phyloP scores from a whole-genome alignment of 2,888 invertebrate species.

The Drosophila melanosoma region DNA sequence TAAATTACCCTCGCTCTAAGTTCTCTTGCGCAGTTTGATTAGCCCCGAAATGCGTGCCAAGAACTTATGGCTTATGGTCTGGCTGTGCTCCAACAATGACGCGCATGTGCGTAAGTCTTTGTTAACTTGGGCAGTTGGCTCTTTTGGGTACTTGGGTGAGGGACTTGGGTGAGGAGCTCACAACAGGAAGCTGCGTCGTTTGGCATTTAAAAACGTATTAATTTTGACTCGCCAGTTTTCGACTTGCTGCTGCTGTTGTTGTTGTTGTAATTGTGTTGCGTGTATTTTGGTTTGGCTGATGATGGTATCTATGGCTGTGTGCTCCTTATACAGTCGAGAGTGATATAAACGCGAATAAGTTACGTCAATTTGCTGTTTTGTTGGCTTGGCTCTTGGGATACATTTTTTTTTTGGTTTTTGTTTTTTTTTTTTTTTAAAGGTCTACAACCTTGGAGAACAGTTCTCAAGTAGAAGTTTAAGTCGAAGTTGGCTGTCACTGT shows the following conservation, averaged over 20 bases:
- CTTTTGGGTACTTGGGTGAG: constrained; percentile 3
- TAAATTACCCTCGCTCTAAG: constrained; percentile 32
- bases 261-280: constrained; percentile 27
- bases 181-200: constrained; percentile 78
- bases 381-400: constrained; percentile 43
- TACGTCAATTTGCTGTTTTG: constrained; percentile 70
- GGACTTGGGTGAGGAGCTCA: constrained; percentile 25
- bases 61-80: constrained; percentile 45
- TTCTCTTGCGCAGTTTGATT: constrained; percentile 47
- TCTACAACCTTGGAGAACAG: constrained; percentile 69
- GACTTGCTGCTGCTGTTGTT: constrained; percentile 29
- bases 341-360: constrained; percentile 80
- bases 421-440: constrained; percentile 44
- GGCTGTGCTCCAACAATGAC: constrained; percentile 65
- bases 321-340: constrained; percentile 52
- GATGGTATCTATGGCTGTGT: constrained; percentile 72
- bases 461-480: constrained; percentile 15
- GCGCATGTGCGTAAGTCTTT: constrained; percentile 77
- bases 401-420: constrained; percentile 4
- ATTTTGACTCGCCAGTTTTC: constrained; percentile 75
- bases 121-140: constrained; percentile 49
- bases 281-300: constrained; percentile 61
- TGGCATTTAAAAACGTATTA: constrained; percentile 80
- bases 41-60: constrained; percentile 35
- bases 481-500: constrained; percentile 22